Evolutionary conservation across 2,113 vertebrate species (phyloP).

Genomic region (Apistogramma diplotaenia): DNA sequence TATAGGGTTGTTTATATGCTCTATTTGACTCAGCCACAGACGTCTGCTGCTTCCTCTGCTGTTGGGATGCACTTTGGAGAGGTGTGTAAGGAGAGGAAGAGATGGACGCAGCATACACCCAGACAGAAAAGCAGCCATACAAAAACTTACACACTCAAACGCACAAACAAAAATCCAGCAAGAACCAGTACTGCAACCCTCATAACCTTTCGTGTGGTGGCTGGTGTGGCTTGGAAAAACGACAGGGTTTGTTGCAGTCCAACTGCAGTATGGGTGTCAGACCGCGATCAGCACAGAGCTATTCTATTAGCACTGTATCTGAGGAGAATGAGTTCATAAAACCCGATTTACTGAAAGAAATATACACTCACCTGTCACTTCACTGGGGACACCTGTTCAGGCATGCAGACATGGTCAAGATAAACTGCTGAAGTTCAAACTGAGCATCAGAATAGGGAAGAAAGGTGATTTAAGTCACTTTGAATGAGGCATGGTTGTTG

Average conservation of each 20-base stretch:
- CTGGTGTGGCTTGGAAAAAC: constrained; percentile 47
- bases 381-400: neutral
- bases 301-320: neutral
- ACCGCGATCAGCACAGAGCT: neutral
- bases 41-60: constrained; percentile 63
- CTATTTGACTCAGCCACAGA: constrained; percentile 56
- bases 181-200: constrained; percentile 33
- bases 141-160: neutral
- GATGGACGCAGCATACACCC: constrained; percentile 9
- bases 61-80: constrained; percentile 37
- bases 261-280: constrained; percentile 20
- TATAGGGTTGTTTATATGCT: constrained; percentile 67
- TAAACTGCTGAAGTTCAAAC: neutral
- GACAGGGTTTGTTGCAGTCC: constrained; percentile 42
- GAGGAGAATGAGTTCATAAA: neutral
- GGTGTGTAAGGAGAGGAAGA: constrained; percentile 21
- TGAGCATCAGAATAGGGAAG: no score
- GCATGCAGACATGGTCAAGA: neutral
- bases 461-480: no score
- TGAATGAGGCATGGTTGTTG: neutral
- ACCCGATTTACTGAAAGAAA: neutral
- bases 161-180: constrained; percentile 48
- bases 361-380: neutral
- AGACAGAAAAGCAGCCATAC: constrained; percentile 11
- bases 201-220: constrained; percentile 23